Conservation (phyloP, 2,113 vertebrate genomes). For the Asarcornis scutulata region DNA sequence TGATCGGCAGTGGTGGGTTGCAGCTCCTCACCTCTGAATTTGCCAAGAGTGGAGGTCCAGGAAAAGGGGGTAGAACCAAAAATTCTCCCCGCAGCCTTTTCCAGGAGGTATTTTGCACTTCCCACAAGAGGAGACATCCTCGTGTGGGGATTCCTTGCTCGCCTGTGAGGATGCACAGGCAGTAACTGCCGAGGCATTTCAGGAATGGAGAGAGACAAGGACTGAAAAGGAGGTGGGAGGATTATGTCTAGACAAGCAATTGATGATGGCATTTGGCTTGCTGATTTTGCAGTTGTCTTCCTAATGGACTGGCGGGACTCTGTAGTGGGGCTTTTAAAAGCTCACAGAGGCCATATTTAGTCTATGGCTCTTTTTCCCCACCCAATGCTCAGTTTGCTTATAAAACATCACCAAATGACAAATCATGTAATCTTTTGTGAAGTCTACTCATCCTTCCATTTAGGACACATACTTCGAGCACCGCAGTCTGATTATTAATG, state of each 20-base stretch:
- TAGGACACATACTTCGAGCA: neutral
- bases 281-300: neutral
- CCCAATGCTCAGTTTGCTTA: neutral
- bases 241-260: neutral
- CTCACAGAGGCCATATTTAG: neutral
- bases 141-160: neutral
- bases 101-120: rapidly evolving
- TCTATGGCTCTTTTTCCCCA: neutral
- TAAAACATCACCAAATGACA: neutral
- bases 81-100: neutral
- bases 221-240: neutral
- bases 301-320: neutral
- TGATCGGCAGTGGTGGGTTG: neutral
- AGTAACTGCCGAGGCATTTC: rapidly evolving
- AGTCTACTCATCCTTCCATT: neutral
- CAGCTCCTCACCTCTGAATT: neutral
- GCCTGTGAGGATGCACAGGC: neutral
- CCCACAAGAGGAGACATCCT: rapidly evolving
- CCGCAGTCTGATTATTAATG: neutral
- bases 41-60: neutral
- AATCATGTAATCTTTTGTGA: neutral
- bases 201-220: neutral
- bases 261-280: neutral
- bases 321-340: neutral
- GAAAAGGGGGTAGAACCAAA: neutral